Percentiles rank a stretch among this genome's conserved stretches.
Conservation (phyloP, 1,140 invertebrate genomes). For the Neelides sp. region DNA sequence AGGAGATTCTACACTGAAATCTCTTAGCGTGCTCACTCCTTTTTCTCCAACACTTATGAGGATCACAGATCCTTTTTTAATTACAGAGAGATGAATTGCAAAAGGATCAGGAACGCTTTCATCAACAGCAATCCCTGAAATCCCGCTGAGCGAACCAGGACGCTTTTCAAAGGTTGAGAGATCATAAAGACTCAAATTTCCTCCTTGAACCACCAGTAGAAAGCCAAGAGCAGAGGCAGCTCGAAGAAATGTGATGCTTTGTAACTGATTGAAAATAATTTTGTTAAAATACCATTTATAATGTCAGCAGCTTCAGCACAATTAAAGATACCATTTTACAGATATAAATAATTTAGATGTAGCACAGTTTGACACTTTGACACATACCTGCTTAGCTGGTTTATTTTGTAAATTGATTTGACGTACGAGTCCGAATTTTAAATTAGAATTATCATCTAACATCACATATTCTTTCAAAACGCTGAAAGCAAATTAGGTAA, state of each 20-base stretch:
- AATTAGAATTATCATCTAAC: conserved; percentile 17
- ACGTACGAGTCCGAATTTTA: conserved; percentile 18
- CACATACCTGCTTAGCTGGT: conserved; percentile 14
- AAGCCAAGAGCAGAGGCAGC: conserved; percentile 27
- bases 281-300: neutral
- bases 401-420: conserved; percentile 8
- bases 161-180: conserved; percentile 28
- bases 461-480: conserved; percentile 27
- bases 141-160: conserved; percentile 9
- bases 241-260: conserved; percentile 21
- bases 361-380: neutral
- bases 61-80: neutral
- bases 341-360: neutral
- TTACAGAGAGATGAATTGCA: conserved; percentile 3
- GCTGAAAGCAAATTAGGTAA: conserved; percentile 8
- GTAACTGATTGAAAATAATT: conserved; percentile 11
- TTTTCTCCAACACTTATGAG: conserved; percentile 6
- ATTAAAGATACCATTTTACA: neutral
- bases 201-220: conserved; percentile 24
- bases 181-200: conserved; percentile 21
- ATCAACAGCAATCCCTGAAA: conserved; percentile 24
- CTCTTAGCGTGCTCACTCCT: conserved; percentile 20
- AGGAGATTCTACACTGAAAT: conserved; percentile 22
- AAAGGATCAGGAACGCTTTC: conserved; percentile 27
- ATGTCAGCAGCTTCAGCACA: neutral